A percentile compares a stretch with the other conserved stretches of the same genome.
These are phyloP conservation scores for Tretioscincus oriximinensis DNA, from an alignment of 2,113 vertebrate genomes.

Conservation along the genomic window DNA sequence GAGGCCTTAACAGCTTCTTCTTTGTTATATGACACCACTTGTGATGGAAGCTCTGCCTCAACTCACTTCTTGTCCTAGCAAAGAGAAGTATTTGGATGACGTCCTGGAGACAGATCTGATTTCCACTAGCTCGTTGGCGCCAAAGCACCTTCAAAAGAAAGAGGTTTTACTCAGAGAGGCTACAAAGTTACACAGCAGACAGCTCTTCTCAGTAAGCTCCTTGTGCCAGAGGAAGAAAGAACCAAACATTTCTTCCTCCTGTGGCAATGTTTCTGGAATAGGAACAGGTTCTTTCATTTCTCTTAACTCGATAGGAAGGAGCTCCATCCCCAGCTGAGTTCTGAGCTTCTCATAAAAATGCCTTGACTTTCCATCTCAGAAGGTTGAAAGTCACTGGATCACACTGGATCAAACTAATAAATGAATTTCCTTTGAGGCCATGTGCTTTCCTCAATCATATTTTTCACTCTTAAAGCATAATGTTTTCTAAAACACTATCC, in stretches of 20 bases:
- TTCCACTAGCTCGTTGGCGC: constrained; percentile 9
- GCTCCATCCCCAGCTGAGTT: not conserved
- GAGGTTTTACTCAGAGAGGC: not conserved
- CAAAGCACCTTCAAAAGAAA: constrained; percentile 8
- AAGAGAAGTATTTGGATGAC: not conserved
- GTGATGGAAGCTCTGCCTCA: not conserved
- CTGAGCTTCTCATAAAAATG: not conserved
- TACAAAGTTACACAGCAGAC: not conserved
- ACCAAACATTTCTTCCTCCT: not conserved
- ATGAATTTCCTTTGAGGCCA: not conserved
- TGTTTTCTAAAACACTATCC: too few species aligned
- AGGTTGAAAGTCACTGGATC: not conserved
- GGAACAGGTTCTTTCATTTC: constrained; percentile 1
- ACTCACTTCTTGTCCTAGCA: constrained; percentile 3
- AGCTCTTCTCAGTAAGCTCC: not conserved
- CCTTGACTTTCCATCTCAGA: not conserved
- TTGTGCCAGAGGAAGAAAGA: not conserved
- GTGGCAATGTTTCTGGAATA: constrained; percentile 1
- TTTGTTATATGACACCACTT: not conserved
- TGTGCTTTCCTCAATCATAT: not conserved
- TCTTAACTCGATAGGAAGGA: not conserved
- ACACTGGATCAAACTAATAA: not conserved
- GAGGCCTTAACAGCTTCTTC: not conserved
- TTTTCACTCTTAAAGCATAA: not conserved
- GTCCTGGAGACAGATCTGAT: constrained; percentile 22